phyloP scores from a whole-genome alignment of 2,797 vertebrate genomes.

The Sebastes kiyomatsui region DNA sequence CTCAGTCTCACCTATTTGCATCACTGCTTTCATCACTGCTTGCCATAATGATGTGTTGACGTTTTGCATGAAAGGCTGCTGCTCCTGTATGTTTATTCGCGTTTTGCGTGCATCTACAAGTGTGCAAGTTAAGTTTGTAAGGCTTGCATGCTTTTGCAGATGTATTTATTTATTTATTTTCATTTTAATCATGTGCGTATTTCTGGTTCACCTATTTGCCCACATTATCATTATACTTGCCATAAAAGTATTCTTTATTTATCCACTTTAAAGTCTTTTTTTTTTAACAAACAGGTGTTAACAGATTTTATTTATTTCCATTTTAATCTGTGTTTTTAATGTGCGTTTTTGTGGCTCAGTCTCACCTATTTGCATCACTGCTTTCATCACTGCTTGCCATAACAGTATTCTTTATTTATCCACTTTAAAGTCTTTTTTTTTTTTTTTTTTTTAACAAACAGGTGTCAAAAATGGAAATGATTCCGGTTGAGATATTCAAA shows the following conservation, averaged over 20 bases:
- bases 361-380: background rate
- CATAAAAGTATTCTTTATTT: background rate
- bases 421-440: background rate
- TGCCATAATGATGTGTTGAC: background rate
- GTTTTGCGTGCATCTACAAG: constrained; percentile 27
- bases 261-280: background rate
- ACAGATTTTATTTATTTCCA: background rate
- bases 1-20: background rate
- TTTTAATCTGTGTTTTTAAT: background rate
- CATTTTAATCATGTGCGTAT: background rate
- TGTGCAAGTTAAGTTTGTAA: background rate
- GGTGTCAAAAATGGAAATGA: constrained; percentile 83
- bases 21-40: too few relatives aligned
- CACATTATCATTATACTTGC: background rate
- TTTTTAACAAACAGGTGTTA: constrained; percentile 21
- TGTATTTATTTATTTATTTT: background rate
- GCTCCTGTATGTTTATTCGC: background rate
- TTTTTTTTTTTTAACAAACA: constrained; percentile 3
- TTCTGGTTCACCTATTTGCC: background rate
- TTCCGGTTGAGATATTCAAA: constrained; percentile 88
- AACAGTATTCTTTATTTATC: background rate
- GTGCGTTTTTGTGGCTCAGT: constrained; percentile 4
- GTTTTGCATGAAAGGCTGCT: background rate
- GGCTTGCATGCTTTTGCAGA: background rate
- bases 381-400: too few relatives aligned